Percentiles rank a stretch among this genome's conserved stretches.
Evolutionary conservation across 2,797 vertebrate species (phyloP).

Genomic region (Parambassis ranga): DNA sequence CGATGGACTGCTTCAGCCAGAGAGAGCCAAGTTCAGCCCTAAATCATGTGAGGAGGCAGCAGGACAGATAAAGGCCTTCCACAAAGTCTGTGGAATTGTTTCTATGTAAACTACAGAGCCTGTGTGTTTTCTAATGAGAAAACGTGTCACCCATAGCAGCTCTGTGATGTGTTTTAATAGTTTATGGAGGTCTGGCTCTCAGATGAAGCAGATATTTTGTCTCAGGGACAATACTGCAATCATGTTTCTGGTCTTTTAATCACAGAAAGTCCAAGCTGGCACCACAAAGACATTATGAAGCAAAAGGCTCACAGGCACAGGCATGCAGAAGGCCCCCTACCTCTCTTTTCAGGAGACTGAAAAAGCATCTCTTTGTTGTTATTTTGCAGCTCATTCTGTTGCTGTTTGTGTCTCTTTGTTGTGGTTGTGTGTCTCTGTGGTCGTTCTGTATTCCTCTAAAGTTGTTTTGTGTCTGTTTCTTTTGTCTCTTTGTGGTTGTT

Average conservation of each 20-base stretch:
- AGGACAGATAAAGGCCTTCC: background rate
- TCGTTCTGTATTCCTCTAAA: background rate
- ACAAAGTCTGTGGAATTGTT: background rate
- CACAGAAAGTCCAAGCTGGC: background rate
- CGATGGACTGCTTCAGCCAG: too few species aligned
- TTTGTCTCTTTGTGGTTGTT: background rate
- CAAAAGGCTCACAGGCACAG: background rate
- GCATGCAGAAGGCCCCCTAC: background rate
- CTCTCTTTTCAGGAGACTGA: background rate
- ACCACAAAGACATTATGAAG: background rate
- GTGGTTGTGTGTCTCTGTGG: background rate
- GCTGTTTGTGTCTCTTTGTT: too few species aligned
- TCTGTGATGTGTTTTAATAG: background rate
- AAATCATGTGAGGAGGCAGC: too few species aligned
- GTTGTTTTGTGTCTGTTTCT: background rate
- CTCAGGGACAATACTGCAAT: background rate
- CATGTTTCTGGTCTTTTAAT: background rate
- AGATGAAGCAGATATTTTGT: background rate
- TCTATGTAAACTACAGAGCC: too few species aligned
- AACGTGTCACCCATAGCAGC: background rate
- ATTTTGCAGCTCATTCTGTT: background rate
- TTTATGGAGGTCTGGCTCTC: background rate
- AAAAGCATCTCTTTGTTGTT: background rate
- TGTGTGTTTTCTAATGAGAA: background rate
- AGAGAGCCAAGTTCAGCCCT: too few species aligned